Evolutionary conservation across 1,140 invertebrate species (phyloP).

Genomic region (Battus philenor): DNA sequence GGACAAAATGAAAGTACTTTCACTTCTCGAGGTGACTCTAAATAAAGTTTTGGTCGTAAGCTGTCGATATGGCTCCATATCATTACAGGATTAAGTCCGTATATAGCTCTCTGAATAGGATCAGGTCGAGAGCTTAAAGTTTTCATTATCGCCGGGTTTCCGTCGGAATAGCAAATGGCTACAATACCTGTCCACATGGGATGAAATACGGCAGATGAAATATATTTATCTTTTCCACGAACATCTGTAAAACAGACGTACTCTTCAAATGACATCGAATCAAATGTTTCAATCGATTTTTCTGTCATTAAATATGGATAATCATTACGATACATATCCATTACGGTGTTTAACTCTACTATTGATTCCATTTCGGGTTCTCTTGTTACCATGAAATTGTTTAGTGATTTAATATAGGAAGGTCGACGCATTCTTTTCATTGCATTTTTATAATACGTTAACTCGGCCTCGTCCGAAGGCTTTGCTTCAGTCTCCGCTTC

Average conservation of each 20-base stretch:
- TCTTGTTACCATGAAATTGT: slow-evolving; percentile 38
- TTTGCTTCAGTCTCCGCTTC: slow-evolving; percentile 32
- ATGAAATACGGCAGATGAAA: slow-evolving; percentile 83
- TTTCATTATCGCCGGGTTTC: slow-evolving; percentile 60
- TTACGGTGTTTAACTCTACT: slow-evolving; percentile 76
- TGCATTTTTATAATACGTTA: slow-evolving; percentile 44
- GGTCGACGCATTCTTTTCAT: slow-evolving; percentile 46
- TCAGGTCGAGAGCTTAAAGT: slow-evolving; percentile 49
- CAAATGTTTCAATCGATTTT: slow-evolving; percentile 46
- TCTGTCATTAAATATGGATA: slow-evolving; percentile 75
- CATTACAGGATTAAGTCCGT: slow-evolving; percentile 79
- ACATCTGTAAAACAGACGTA: slow-evolving; percentile 80
- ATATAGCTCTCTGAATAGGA: slow-evolving; percentile 73
- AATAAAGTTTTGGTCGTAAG: slow-evolving; percentile 81
- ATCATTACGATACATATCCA: slow-evolving; percentile 82
- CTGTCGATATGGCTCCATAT: slow-evolving; percentile 85
- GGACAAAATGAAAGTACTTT: slow-evolving; percentile 81
- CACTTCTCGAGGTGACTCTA: slow-evolving; percentile 81
- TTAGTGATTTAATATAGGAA: slow-evolving; percentile 59
- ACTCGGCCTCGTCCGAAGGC: slow-evolving; percentile 40
- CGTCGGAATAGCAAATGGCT: slow-evolving; percentile 79
- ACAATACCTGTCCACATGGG: slow-evolving; percentile 80
- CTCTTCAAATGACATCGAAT: slow-evolving; percentile 74
- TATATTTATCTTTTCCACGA: slow-evolving; percentile 78
- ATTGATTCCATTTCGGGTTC: slow-evolving; percentile 50